Percentiles rank a stretch among this genome's conserved stretches.
Conservation (phyloP, 92 coral and sea anemone genomes). For the Palythoa grandiflora region DNA sequence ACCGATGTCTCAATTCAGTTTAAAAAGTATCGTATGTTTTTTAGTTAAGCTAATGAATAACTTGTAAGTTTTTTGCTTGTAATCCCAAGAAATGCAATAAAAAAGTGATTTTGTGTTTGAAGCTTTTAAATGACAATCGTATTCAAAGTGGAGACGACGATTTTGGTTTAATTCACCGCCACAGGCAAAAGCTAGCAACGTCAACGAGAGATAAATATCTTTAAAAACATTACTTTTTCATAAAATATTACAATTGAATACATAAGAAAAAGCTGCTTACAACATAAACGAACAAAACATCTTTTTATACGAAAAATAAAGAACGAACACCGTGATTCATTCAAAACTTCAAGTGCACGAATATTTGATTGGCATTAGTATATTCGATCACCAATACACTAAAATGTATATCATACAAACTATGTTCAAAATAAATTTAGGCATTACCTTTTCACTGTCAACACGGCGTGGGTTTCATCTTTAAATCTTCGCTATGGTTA, state of each 20-base stretch:
- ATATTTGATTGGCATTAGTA: not conserved
- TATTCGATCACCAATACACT: not conserved
- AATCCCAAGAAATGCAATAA: not conserved
- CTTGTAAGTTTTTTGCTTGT: not conserved
- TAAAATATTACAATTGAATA: not conserved
- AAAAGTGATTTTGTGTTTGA: not conserved
- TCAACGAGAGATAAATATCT: slow-evolving; percentile 4
- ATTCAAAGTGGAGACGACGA: not conserved
- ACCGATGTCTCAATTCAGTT: slow-evolving; percentile 10
- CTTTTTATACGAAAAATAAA: not conserved
- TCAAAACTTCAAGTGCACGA: slow-evolving; percentile 17
- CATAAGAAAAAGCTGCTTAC: not conserved
- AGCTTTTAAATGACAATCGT: not conserved
- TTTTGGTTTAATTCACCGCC: not conserved
- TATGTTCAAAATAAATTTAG: slow-evolving; percentile 4
- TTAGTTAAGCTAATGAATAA: not conserved
- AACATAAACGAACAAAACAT: not conserved
- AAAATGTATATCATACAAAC: slow-evolving; percentile 23
- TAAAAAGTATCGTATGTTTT: not conserved
- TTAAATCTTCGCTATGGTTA: slow-evolving; percentile 18
- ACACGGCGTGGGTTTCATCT: slow-evolving; percentile 22
- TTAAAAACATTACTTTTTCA: slow-evolving; percentile 16
- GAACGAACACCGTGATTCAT: not conserved
- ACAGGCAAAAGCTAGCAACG: not conserved
- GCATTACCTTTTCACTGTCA: slow-evolving; percentile 36